phyloP scores from a whole-genome alignment of 2,797 vertebrate genomes.

The Thripadectes ignobilis region DNA sequence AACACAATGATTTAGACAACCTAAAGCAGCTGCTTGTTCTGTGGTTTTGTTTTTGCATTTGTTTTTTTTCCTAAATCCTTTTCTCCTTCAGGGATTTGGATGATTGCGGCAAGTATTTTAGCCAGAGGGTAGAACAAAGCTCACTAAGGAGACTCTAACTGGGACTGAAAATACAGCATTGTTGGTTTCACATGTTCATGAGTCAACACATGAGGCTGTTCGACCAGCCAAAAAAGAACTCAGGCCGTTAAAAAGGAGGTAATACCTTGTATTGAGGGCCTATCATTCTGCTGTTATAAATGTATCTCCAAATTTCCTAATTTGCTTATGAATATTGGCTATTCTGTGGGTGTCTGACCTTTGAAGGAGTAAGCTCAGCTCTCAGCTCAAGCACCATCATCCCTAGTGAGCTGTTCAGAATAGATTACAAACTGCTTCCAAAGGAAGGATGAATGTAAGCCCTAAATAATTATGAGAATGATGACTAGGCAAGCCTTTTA shows the following conservation, averaged over 20 bases:
- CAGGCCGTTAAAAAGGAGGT: neutral
- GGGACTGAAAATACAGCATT: neutral
- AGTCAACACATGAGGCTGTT: neutral
- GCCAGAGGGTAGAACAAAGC: conserved; percentile 33
- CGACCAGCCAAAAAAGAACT: neutral
- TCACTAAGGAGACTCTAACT: conserved; percentile 36
- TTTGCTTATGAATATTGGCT: neutral
- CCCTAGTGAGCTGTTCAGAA: conserved; percentile 13
- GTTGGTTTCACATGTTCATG: neutral
- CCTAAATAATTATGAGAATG: conserved; percentile 55
- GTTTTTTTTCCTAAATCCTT: neutral
- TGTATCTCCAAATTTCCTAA: neutral
- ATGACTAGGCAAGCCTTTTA: conserved; percentile 50
- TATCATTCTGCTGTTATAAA: neutral
- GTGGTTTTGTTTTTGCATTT: neutral
- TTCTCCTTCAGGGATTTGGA: conserved; percentile 38
- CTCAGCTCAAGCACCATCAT: neutral
- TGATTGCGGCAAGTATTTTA: conserved; percentile 14
- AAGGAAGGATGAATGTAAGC: conserved; percentile 52
- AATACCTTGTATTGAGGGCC: neutral
- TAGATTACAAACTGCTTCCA: conserved; percentile 38
- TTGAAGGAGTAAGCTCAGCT: neutral
- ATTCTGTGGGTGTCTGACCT: conserved; percentile 7
- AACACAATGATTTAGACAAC: neutral
- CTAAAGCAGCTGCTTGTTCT: conserved; percentile 9